Percentiles rank a stretch among this genome's conserved stretches.
Conservation (phyloP, 2,797 vertebrate genomes). For the Neomorphus geoffroyi region DNA sequence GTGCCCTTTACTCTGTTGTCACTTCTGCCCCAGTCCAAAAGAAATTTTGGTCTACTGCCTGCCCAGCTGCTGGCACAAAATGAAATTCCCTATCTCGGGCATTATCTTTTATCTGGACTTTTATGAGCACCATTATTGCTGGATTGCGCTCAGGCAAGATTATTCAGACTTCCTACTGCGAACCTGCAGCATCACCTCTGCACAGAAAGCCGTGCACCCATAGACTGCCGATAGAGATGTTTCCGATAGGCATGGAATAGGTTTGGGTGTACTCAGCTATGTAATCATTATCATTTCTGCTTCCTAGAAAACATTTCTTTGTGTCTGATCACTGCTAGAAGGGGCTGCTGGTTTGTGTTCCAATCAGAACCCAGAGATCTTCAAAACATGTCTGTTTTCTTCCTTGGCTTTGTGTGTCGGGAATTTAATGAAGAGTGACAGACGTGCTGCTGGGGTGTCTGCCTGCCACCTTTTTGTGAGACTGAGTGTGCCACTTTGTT, state of each 20-base stretch:
- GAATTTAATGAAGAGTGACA: neutral
- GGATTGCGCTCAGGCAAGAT: fast-evolving
- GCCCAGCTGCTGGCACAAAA: neutral
- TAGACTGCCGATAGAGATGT: neutral
- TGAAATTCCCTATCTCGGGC: neutral
- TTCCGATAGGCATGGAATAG: neutral
- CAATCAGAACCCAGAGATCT: neutral
- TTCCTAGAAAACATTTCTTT: neutral
- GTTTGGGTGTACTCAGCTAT: neutral
- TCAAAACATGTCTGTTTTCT: neutral
- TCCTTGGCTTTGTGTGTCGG: neutral
- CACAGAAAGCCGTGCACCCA: neutral
- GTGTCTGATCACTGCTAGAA: neutral
- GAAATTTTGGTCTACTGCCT: neutral
- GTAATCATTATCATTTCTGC: neutral
- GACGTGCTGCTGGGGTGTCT: neutral
- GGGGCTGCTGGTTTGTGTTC: neutral
- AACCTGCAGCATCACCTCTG: neutral
- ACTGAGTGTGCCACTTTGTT: neutral
- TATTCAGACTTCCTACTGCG: neutral
- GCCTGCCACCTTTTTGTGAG: neutral
- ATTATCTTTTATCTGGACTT: neutral
- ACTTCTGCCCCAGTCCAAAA: neutral
- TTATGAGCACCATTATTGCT: fast-evolving
- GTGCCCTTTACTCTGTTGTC: fast-evolving